A percentile compares a stretch with the other conserved stretches of the same genome.
Conservation (phyloP, 2,113 vertebrate genomes). For the Piprites chloris region DNA sequence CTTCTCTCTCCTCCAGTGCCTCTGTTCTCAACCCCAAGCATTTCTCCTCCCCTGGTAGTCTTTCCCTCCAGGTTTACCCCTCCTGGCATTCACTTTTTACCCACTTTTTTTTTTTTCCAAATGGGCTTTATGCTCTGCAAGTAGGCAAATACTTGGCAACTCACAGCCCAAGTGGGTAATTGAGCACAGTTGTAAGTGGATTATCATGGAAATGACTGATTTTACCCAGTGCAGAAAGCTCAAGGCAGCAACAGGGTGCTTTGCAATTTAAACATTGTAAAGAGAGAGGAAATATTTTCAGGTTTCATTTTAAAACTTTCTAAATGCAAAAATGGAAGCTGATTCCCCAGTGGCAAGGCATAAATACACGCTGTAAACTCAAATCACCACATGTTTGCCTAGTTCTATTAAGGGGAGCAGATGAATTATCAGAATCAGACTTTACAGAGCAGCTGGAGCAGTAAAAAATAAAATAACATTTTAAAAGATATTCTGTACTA, state of each 20-base stretch:
- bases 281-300: conserved; percentile 40
- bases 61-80: background rate
- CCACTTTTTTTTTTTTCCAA: background rate
- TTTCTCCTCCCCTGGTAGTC: background rate
- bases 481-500: conserved; percentile 10
- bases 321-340: conserved; percentile 18
- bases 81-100: background rate
- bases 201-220: conserved; percentile 52
- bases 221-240: conserved; percentile 34
- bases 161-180: conserved; percentile 36
- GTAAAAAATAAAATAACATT: conserved; percentile 3
- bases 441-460: conserved; percentile 30
- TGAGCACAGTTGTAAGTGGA: conserved; percentile 49
- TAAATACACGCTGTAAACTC: conserved; percentile 43
- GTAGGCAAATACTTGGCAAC: conserved; percentile 42
- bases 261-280: conserved; percentile 43
- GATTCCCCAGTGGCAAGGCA: conserved; percentile 34
- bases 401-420: conserved; percentile 11
- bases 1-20: background rate
- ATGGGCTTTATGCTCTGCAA: conserved; percentile 18
- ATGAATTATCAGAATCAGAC: conserved; percentile 29
- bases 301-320: conserved; percentile 53
- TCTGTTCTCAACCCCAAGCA: background rate
- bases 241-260: conserved; percentile 55
- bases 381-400: conserved; percentile 26